Percentiles rank a stretch among this genome's conserved stretches.
phyloP scores from a whole-genome alignment of 2,113 vertebrate species.

The Cheirogaleus medius region DNA sequence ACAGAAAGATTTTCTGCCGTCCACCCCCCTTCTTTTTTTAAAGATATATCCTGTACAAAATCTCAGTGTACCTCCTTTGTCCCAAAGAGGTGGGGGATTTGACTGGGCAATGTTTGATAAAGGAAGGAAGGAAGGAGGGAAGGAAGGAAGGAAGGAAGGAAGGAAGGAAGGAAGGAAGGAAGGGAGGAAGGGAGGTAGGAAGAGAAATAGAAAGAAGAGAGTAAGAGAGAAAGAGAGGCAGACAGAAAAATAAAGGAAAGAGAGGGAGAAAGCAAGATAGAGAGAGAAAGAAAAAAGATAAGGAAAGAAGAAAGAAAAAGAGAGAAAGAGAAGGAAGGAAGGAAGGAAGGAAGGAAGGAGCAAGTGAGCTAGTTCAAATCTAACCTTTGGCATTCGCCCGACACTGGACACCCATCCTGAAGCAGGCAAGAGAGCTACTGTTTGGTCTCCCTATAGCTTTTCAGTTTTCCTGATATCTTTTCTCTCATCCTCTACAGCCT shows the following conservation, averaged over 20 bases:
- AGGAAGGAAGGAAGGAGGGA: background rate
- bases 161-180: background rate
- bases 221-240: background rate
- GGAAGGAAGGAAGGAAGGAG: background rate
- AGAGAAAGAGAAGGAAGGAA: background rate
- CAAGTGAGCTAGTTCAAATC: background rate
- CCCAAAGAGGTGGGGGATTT: background rate
- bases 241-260: rapidly evolving
- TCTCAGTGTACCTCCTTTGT: background rate
- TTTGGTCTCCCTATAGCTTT: background rate
- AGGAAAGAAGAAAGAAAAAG: background rate
- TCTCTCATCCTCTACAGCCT: background rate
- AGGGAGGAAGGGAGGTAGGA: background rate
- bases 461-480: background rate
- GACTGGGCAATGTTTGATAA: background rate
- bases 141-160: too few relatives aligned
- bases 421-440: background rate
- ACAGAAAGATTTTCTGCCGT: conserved; percentile 61
- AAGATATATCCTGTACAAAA: background rate
- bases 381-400: background rate
- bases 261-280: background rate
- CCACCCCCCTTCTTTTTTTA: background rate
- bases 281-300: background rate
- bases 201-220: background rate
- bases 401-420: background rate